A percentile compares a stretch with the other conserved stretches of the same genome.
Evolutionary conservation across 2,113 vertebrate genomes (phyloP).

Genomic region (Chelonoidis abingdonii): DNA sequence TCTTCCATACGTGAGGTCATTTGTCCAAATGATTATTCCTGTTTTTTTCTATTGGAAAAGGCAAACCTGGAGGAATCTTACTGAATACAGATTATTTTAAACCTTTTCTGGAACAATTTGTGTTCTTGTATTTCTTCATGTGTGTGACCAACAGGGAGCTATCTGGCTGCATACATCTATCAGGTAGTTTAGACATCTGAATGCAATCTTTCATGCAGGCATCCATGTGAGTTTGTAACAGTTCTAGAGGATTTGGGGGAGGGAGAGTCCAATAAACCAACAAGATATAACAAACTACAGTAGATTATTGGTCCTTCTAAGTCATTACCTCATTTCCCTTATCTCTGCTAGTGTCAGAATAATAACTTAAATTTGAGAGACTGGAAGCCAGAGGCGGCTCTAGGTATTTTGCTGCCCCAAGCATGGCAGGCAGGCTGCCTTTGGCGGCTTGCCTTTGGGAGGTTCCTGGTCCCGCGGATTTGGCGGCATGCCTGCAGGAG

Average conservation of each 20-base stretch:
- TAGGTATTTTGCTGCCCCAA: no score
- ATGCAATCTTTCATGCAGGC: neutral
- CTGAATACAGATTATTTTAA: neutral
- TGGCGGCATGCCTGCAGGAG: no score
- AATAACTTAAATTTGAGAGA: neutral
- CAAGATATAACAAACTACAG: neutral
- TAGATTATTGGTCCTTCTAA: no score
- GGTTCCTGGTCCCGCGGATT: no score
- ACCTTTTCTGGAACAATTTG: neutral
- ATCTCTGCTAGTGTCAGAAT: neutral
- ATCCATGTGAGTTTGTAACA: neutral
- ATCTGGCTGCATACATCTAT: accelerated
- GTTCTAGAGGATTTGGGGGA: neutral
- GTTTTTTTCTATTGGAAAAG: neutral
- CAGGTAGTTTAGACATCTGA: neutral
- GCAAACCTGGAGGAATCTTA: neutral
- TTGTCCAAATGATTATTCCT: neutral
- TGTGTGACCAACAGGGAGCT: neutral
- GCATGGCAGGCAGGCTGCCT: no score
- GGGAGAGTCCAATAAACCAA: no score
- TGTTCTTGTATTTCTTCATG: accelerated
- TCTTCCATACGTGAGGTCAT: neutral
- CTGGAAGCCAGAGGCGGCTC: neutral
- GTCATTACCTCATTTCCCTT: neutral
- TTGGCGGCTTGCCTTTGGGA: no score